Evolutionary conservation across 2,888 invertebrate genomes (phyloP), one percentile per base, ranked within the genome.

Genomic region (Drymonia ruficornis): DNA sequence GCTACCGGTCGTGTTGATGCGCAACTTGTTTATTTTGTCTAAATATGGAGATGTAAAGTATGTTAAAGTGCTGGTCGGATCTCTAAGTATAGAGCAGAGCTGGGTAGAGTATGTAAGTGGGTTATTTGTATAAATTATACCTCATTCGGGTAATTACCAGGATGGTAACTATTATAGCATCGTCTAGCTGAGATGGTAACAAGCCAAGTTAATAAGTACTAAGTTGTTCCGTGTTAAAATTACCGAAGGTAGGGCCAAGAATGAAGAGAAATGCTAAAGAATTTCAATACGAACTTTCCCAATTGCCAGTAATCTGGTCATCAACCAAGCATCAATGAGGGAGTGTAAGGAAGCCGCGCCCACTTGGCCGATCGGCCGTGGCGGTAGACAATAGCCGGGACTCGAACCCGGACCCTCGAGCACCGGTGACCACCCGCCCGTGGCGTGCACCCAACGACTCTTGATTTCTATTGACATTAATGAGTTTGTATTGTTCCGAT

Each of bases 291-390:
- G 7, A 44, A 40, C 23, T 44, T 44, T 28, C 23, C 13, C 44
- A 4, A 47, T 16, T 34, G 18, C 18, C 15, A 43, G 43, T 45
- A 45, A 45, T 29, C 7, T 45, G 28, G 23, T 28, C 3, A 23
- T 28, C 0, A n/a, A 15, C 28, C 13, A 15, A 1, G 43, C 19
- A 46, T 29, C 9, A 8, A 46, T 15, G 7, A 31, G 72, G 77
- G 78, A 43, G 68, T 61, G 68, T 54, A 65, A 80, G 84, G 86
- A 86, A 83, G 73, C 74, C 77, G 70, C 78, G 52, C 85, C 82
- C 65, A 61, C 60, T 61, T 78, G 70, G 7, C 53, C 71, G 68
- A 68, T 78, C 74, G 62, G 38, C 74, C 83, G 76, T 78, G 68
- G 50, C 70, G 54, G 12, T 34, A 73, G 61, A 87, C 86, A 87